Conservation (phyloP, 2,888 invertebrate genomes). For the Macaria liturata region DNA sequence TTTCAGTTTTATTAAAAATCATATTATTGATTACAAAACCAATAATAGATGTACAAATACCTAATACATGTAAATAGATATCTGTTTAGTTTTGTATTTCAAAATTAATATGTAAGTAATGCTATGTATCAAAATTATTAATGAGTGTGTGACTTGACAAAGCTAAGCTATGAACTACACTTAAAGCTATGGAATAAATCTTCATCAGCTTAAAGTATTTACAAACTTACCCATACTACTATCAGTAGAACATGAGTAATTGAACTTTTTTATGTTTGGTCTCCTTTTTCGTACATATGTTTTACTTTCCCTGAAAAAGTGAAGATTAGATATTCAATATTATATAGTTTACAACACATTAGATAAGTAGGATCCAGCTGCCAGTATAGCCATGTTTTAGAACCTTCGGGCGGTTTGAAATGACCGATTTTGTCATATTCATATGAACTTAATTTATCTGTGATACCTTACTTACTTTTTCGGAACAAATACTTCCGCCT, state of each 20-base stretch:
- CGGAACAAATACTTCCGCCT: slow-evolving; percentile 31
- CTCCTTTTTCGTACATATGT: slow-evolving; percentile 47
- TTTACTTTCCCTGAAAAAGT: slow-evolving; percentile 47
- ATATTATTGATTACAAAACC: no score
- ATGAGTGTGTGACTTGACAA: not conserved
- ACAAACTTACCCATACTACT: slow-evolving; percentile 45
- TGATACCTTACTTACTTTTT: slow-evolving; percentile 43
- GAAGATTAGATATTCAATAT: not conserved
- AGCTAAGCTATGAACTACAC: not conserved
- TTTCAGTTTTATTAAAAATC: no score
- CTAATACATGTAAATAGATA: no score
- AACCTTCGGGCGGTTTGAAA: not conserved
- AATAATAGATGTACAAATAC: no score
- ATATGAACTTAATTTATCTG: not conserved
- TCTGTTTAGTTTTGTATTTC: no score
- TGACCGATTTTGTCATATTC: no score
- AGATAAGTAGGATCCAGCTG: not conserved
- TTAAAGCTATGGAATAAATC: not conserved
- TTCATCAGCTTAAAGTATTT: not conserved
- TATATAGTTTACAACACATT: not conserved
- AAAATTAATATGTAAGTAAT: no score
- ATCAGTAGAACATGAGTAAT: slow-evolving; percentile 47
- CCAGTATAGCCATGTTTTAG: not conserved
- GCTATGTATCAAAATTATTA: no score
- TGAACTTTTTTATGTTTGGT: slow-evolving; percentile 46